Percentiles rank a stretch among this genome's conserved stretches.
Evolutionary conservation across 2,797 vertebrate genomes (phyloP).

Genomic region (Phataginus tetradactyla): DNA sequence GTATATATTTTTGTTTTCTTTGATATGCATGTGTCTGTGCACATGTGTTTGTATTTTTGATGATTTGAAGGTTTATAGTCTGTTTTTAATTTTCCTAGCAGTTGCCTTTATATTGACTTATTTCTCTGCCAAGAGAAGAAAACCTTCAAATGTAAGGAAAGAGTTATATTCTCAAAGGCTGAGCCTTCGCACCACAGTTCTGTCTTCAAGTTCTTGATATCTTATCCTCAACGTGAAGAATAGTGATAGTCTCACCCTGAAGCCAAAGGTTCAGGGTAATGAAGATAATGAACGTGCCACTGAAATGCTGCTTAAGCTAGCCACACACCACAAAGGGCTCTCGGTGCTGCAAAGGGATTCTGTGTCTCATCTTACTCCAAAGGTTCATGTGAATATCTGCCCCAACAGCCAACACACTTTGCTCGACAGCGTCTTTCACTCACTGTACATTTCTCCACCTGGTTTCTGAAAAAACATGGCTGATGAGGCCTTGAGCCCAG

Average conservation of each 20-base stretch:
- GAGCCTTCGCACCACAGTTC: not conserved
- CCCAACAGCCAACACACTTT: not conserved
- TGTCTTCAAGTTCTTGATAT: constrained; percentile 28
- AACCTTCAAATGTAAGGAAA: constrained; percentile 14
- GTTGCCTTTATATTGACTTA: constrained; percentile 51
- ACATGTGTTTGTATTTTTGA: constrained; percentile 57
- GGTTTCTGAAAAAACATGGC: constrained; percentile 15
- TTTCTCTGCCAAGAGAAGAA: constrained; percentile 56
- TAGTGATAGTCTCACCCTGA: not conserved
- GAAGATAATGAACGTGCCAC: not conserved
- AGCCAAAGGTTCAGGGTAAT: not conserved
- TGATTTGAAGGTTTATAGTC: constrained; percentile 35
- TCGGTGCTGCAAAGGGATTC: not conserved
- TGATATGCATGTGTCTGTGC: not conserved
- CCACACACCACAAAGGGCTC: not conserved
- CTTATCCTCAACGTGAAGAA: constrained; percentile 2
- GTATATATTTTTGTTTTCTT: constrained; percentile 23
- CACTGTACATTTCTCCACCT: not conserved
- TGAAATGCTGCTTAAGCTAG: not conserved
- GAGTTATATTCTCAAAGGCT: constrained; percentile 15
- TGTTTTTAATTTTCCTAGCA: constrained; percentile 57
- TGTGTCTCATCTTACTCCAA: not conserved
- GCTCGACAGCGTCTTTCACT: not conserved
- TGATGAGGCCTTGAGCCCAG: not conserved
- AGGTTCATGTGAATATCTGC: not conserved